Conservation (phyloP, 1,140 invertebrate genomes). For the Pseudoatta argentina region DNA sequence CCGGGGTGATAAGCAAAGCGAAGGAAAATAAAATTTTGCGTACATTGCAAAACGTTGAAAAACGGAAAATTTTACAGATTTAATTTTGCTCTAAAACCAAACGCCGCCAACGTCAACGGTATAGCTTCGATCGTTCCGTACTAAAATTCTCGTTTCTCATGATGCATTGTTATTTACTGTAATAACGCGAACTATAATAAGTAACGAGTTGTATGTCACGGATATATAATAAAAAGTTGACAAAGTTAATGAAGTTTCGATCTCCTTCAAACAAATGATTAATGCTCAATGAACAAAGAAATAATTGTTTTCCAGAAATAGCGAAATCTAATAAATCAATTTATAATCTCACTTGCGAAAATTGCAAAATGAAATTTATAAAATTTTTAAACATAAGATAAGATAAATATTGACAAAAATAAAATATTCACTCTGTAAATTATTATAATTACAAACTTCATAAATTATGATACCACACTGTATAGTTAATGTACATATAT, state of each 20-base stretch:
- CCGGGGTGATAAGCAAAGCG: neutral
- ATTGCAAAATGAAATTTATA: neutral
- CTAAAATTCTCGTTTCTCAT: slow-evolving; percentile 8
- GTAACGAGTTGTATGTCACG: neutral
- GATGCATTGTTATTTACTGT: neutral
- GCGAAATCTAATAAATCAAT: too few relatives aligned
- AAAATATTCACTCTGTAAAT: neutral
- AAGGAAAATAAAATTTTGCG: slow-evolving; percentile 23
- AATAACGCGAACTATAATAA: neutral
- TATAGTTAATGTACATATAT: too few relatives aligned
- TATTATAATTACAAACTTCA: too few relatives aligned
- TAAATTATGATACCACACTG: too few relatives aligned
- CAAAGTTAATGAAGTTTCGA: slow-evolving; percentile 35
- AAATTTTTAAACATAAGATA: neutral
- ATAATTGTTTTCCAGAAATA: neutral
- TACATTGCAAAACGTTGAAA: neutral
- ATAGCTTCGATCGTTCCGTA: slow-evolving; percentile 18
- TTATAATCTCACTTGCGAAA: too few relatives aligned
- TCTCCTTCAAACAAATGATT: slow-evolving; percentile 2
- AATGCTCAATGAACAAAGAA: neutral
- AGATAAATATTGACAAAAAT: neutral
- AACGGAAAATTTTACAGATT: slow-evolving; percentile 18
- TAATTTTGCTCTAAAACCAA: slow-evolving; percentile 33
- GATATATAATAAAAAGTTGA: neutral
- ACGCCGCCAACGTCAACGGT: neutral